Base-by-base conservation (phyloP, 2,797 vertebrate genomes). In the Telmatherina bonti region DNA sequence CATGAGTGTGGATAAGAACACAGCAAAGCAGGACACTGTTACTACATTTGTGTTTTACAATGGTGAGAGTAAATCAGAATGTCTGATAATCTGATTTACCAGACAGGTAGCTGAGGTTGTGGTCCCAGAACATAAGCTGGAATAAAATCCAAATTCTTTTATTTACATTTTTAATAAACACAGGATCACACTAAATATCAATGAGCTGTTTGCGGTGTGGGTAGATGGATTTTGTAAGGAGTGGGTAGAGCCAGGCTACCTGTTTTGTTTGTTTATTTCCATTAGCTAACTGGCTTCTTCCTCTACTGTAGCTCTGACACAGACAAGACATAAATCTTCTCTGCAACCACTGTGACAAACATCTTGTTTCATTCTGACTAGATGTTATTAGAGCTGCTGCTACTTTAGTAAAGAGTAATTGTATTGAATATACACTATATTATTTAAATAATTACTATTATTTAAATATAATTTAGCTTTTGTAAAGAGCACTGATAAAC, bases 11-110 rank as follows among this genome's bases (percentile, higher is more conserved):
- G 18, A 31, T 67, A 56, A 65, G 72, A 78, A 78, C 35, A 47
- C 63, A 58, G 70, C 59, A 8, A 70, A 86, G 75, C 55, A 67
- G 70, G 58, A 66, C 63, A 24, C 29, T 58, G 71, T 76, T 60
- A 69, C 61, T 80, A 58, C n/a, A 30, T 86, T 86, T 79, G 67
- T 74, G 47, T 73, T 82, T 86, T 80, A 18, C 45, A 33, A 47
- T 75, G 30, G 24, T 30, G 63, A 67, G 22, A 38, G 16, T 56
- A 53, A 69, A 64, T 41, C 33, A 10, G 53, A 57, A 27, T 47
- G 67, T 61, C 53, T 70, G 15, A 33, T 47, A 59, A n/a, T n/a
- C n/a, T 70, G 20, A 54, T 49, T 54, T 49, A 47, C 61, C 51
- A 29, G 38, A 13, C 15, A 57, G 15, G 20, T 49, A 47, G n/a